Base-by-base conservation (phyloP, 1,140 invertebrate genomes). In the Pristionchus pacificus region DNA sequence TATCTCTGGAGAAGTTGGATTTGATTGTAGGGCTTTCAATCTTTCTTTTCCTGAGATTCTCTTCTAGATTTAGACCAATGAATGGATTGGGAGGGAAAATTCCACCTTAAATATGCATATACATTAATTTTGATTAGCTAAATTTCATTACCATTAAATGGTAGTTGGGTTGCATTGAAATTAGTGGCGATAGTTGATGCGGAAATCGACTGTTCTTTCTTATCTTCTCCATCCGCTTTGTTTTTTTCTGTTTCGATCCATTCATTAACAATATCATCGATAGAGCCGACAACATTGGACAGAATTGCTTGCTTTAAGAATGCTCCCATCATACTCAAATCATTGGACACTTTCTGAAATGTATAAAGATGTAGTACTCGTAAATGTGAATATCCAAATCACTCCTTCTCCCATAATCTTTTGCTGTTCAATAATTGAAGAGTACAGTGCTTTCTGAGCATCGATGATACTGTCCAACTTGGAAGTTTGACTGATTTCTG, bases 271-370 rank as follows among this genome's bases (percentile, higher is more conserved):
- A 69, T 57, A 57, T 65, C 64, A 2, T 69, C 67, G 61, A 69
- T 49, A 13, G 55, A 19, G 13, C 29, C 25, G 58, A 58, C 29
- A 0, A 69, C 25, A 38, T 63, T 69, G 25, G 65, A n/a, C 27
- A 25, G 29, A 57, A 69, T 68, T 29, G 65, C 67, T n/a, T 57
- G 29, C 57, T 69, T 69, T 57, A 69, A 58, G 28, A 30, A 13
- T n/a, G 61, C 49, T 19, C 58, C 59, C 19, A 69, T 28, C 6
- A 27, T 27, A n/a, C 27, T 29, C n/a, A 69, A 30, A 57, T 69
- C 60, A 19, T 49, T 27, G n/a, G 58, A 66, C 25, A 6, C 38
- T 3, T 19, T 31, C 24, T 30, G 33, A 49, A 25, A 49, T 38
- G 31, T 66, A 38, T 38, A 66, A 55, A 10, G 13, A 38, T n/a